These are phyloP conservation scores for Yponomeuta malinellus DNA, from an alignment of 2,888 invertebrate species.

Conservation along the genomic window DNA sequence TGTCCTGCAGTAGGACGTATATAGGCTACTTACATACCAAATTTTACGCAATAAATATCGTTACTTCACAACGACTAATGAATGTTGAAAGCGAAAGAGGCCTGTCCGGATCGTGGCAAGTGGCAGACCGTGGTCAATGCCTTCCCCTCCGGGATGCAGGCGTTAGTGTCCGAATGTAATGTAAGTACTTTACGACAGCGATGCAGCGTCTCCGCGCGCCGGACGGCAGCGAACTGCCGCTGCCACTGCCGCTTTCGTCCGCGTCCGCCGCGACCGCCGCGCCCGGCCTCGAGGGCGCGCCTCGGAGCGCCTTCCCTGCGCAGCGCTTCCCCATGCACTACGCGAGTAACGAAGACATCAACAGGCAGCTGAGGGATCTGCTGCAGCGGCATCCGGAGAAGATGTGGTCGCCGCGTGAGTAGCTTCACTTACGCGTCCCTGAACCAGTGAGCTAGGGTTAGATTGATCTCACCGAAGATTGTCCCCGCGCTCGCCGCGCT, in stretches of 20 bases:
- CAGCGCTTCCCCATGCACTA: constrained; percentile 69
- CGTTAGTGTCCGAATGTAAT: too few species aligned
- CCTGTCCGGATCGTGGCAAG: too few species aligned
- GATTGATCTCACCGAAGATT: too few species aligned
- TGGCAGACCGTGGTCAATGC: too few species aligned
- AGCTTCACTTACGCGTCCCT: background rate
- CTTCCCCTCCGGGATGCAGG: too few species aligned
- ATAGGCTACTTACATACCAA: too few species aligned
- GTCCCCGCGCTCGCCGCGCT: too few species aligned
- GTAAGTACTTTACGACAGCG: constrained; percentile 38
- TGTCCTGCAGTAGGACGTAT: too few species aligned
- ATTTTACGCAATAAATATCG: too few species aligned
- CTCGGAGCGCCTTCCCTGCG: constrained; percentile 57
- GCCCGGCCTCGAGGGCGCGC: constrained; percentile 46
- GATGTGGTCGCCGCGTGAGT: constrained; percentile 75
- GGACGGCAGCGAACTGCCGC: constrained; percentile 38
- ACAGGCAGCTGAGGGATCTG: constrained; percentile 84
- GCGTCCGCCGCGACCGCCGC: constrained; percentile 32
- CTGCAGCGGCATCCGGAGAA: constrained; percentile 84
- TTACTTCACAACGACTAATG: too few species aligned
- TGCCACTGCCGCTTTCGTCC: constrained; percentile 24
- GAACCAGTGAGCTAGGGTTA: too few species aligned
- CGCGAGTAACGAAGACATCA: constrained; percentile 74
- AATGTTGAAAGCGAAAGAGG: too few species aligned
- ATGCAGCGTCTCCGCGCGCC: constrained; percentile 63